phyloP scores from a whole-genome alignment of 2,113 vertebrate genomes.

The Rhipidura dahli region DNA sequence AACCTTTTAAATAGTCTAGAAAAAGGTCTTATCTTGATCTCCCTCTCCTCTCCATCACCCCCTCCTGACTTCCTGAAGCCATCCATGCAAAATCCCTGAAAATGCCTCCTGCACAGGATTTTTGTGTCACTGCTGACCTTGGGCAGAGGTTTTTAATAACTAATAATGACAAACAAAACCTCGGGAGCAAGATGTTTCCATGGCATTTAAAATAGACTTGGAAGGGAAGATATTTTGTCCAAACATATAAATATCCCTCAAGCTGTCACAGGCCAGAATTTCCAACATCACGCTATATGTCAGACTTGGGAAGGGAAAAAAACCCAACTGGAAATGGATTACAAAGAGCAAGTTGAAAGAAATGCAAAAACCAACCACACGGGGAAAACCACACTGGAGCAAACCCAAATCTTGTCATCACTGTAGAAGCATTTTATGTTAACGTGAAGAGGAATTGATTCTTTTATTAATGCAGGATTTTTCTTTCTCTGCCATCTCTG shows the following conservation, averaged over 20 bases:
- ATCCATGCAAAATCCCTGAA: neutral
- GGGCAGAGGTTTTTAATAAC: neutral
- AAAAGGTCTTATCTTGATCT: fast-evolving
- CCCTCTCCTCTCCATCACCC: neutral
- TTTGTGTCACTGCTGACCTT: neutral
- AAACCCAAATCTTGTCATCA: neutral
- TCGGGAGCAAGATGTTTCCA: neutral
- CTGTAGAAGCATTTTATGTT: neutral
- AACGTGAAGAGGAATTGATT: neutral
- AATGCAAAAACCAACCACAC: neutral
- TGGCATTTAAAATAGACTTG: conserved; percentile 1
- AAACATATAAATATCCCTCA: conserved; percentile 17
- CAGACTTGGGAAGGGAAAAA: neutral
- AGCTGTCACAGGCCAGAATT: neutral
- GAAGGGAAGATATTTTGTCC: neutral
- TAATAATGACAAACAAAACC: neutral
- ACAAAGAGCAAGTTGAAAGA: conserved; percentile 7
- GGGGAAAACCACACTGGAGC: conserved; percentile 17
- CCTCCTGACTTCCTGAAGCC: neutral
- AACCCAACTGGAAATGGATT: neutral
- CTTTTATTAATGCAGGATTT: neutral
- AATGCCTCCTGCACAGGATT: neutral
- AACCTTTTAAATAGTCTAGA: neutral
- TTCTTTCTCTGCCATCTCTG: neutral
- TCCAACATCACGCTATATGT: neutral